These are phyloP conservation scores for Xenops minutus DNA, from an alignment of 2,797 vertebrate species.

Conservation along the genomic window DNA sequence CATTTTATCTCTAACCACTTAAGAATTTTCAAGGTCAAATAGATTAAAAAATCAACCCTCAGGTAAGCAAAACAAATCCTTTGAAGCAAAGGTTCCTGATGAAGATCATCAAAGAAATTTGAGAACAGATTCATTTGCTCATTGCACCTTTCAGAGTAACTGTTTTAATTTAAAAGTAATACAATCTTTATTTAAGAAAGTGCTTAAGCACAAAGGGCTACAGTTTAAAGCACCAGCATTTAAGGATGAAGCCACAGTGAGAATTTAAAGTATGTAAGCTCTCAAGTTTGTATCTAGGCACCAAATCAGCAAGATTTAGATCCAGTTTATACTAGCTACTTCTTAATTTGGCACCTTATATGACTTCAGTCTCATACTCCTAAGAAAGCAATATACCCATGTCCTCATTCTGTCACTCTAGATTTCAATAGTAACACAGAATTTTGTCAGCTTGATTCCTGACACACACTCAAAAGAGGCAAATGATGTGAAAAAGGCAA, in stretches of 20 bases:
- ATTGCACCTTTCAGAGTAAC: background rate
- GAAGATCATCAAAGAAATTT: background rate
- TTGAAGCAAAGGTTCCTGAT: background rate
- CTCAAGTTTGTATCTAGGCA: background rate
- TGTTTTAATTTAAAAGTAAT: background rate
- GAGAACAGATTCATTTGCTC: background rate
- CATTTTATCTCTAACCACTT: background rate
- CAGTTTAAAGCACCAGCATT: background rate
- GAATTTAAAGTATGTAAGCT: background rate
- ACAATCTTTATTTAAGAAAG: background rate
- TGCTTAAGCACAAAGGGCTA: background rate
- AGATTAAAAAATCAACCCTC: background rate
- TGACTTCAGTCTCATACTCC: background rate
- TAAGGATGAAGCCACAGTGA: background rate
- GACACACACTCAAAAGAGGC: background rate
- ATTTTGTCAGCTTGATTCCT: constrained; percentile 9
- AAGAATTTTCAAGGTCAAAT: background rate
- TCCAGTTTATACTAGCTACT: background rate
- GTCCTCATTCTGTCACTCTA: constrained; percentile 45
- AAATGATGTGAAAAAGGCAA: background rate
- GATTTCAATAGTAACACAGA: background rate
- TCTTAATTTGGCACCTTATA: background rate
- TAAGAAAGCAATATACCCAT: background rate
- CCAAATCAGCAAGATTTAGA: background rate
- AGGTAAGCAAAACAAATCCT: background rate